A percentile compares a stretch with the other conserved stretches of the same genome.
Conservation (phyloP, 2,797 vertebrate genomes). For the Aeoliscus strigatus region DNA sequence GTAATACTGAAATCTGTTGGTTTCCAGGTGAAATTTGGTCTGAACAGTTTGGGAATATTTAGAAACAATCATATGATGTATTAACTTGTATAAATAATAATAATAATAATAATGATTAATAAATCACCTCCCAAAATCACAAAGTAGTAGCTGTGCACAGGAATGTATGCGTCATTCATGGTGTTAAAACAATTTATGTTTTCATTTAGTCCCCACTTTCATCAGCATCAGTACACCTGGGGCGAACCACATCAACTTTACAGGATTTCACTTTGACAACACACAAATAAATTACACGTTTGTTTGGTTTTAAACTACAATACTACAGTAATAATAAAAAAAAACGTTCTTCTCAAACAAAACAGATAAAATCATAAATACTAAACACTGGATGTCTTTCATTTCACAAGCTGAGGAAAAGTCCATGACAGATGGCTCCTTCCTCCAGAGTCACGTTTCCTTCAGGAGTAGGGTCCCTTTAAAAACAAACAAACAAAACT, state of each 20-base stretch:
- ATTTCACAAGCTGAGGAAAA: slow-evolving; percentile 65
- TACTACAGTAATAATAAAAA: slow-evolving; percentile 37
- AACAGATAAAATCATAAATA: slow-evolving; percentile 67
- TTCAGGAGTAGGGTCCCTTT: slow-evolving; percentile 66
- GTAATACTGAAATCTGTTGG: slow-evolving; percentile 44
- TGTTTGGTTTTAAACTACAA: slow-evolving; percentile 34
- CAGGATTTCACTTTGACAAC: slow-evolving; percentile 37
- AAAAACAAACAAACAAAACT: slow-evolving; percentile 51
- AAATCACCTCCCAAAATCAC: slow-evolving; percentile 9
- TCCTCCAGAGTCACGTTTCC: slow-evolving; percentile 62
- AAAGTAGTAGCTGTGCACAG: slow-evolving; percentile 25
- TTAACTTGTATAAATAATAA: slow-evolving; percentile 15
- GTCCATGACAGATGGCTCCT: slow-evolving; percentile 56
- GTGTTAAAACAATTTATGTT: slow-evolving; percentile 12
- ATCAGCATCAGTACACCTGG: slow-evolving; percentile 20
- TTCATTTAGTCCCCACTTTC: slow-evolving; percentile 2
- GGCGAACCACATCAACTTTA: no score
- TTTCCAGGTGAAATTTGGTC: slow-evolving; percentile 9
- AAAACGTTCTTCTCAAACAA: slow-evolving; percentile 39
- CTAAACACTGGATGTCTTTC: slow-evolving; percentile 55
- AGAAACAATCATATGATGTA: slow-evolving; percentile 19
- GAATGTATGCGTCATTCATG: slow-evolving; percentile 34
- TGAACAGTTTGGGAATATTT: slow-evolving; percentile 24
- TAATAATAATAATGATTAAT: no score
- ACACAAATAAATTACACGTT: slow-evolving; percentile 69